Evolutionary conservation across 1,140 invertebrate species (phyloP), one percentile per base, ranked within the genome.

Genomic region (Sipha flava): DNA sequence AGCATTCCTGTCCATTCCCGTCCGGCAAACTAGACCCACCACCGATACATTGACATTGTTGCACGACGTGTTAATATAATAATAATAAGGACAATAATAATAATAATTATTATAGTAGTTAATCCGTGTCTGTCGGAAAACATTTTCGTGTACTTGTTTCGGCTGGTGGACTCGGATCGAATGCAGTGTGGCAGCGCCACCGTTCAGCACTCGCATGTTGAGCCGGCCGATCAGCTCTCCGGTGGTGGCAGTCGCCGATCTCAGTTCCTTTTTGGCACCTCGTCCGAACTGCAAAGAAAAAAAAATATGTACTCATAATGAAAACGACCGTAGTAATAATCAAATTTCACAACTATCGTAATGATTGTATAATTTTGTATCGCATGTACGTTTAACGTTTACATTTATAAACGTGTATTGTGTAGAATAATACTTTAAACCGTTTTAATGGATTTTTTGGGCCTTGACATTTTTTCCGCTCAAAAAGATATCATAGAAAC

Each of bases 151-250:
- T 87, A 94, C 93, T 88, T 94, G 92, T 87, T 93, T 94, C 3
- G 93, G 93, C 83, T 94, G 93, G 64, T 93, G 87, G 73, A 94
- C 93, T 82, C 90, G 91, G 81, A 94, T 94, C 16, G 92, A 92
- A 84, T 94, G 92, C 26, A 94, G 85, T 47, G 92, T 91, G 37
- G 92, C 92, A 18, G 90, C 90, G 6, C 91, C 91, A 79, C 92
- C 91, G 82, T 92, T 90, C 59, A 91, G 87, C n/a, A 94, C 90
- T 80, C 91, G 88, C 59, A 94, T 86, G 82, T 89, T 93, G 64
- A 94, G 85, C 86, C 91, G 92, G 47, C 93, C 93, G 54, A 89
- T 89, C 92, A 94, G 93, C 85, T 94, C 92, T 16, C 91, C 92
- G 2, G 93, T 94, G 4, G 92, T 93, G 0, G 93, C 93, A 18